phyloP scores from a whole-genome alignment of 2,113 vertebrate genomes.

The Hypanus sabinus region DNA sequence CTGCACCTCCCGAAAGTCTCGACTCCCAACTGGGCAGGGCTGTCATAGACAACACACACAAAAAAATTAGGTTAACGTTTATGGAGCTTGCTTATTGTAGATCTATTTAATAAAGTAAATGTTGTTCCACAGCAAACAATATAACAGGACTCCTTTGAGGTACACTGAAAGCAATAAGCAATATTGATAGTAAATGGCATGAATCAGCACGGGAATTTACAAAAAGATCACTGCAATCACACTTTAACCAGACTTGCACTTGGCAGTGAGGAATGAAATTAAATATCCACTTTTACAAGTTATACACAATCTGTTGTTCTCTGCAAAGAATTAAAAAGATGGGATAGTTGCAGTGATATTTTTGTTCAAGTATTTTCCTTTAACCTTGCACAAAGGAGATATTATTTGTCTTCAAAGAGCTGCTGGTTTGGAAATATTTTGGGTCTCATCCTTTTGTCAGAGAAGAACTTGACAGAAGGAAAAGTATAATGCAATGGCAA shows the following conservation, averaged over 20 bases:
- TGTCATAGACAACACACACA: slow-evolving; percentile 21
- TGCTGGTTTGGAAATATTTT: neutral
- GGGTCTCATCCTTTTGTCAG: neutral
- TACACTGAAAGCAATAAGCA: neutral
- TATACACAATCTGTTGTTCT: neutral
- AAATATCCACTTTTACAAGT: neutral
- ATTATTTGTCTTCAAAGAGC: neutral
- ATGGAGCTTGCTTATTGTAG: neutral
- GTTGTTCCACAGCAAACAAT: neutral
- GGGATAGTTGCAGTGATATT: neutral
- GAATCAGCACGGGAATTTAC: neutral
- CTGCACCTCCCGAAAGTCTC: slow-evolving; percentile 38
- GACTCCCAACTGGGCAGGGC: slow-evolving; percentile 22
- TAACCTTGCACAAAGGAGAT: neutral
- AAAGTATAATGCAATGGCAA: neutral
- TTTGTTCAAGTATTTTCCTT: neutral
- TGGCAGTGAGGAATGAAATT: neutral
- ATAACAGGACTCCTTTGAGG: neutral
- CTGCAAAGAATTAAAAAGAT: neutral
- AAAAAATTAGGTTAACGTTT: slow-evolving; percentile 1
- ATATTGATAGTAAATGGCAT: neutral
- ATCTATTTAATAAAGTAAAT: neutral
- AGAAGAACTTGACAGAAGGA: neutral
- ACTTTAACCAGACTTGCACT: neutral
- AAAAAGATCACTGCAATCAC: neutral